phyloP scores from a whole-genome alignment of 2,888 invertebrate species.

The Ochlodes sylvanus region DNA sequence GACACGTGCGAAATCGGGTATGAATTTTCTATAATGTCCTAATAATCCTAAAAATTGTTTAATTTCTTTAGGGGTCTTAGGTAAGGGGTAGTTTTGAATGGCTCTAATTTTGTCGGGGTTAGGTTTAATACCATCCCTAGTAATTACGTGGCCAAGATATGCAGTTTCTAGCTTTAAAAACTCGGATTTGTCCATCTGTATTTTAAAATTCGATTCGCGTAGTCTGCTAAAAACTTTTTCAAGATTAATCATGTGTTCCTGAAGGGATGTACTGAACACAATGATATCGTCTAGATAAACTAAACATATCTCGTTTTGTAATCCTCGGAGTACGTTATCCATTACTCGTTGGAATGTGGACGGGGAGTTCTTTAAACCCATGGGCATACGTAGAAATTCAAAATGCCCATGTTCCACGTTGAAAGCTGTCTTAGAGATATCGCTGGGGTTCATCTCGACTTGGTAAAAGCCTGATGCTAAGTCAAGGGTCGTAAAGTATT shows the following conservation, averaged over 20 bases:
- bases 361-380: conserved; percentile 47
- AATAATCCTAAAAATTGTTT: conserved; percentile 49
- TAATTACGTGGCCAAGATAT: conserved; percentile 47
- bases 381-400: conserved; percentile 44
- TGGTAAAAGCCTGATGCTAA: conserved; percentile 44
- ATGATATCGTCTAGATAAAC: conserved; percentile 53
- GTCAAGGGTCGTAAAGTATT: conserved; percentile 44
- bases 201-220: conserved; percentile 43
- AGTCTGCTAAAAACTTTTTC: conserved; percentile 49
- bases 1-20: conserved; percentile 47
- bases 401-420: conserved; percentile 44
- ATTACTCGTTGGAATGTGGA: conserved; percentile 50
- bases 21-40: conserved; percentile 50
- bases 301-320: conserved; percentile 46
- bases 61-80: conserved; percentile 47
- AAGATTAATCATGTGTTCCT: conserved; percentile 52
- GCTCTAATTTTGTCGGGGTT: conserved; percentile 49
- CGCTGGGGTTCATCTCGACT: conserved; percentile 41
- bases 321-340: conserved; percentile 45
- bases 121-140: conserved; percentile 47
- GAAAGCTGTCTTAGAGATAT: conserved; percentile 43
- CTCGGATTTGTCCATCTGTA: conserved; percentile 56
- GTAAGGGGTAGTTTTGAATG: conserved; percentile 47
- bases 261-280: conserved; percentile 47
- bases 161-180: conserved; percentile 41